Evolutionary conservation across 2,888 invertebrate species (phyloP), one percentile per base, ranked within the genome.

Genomic region (Branchipolynoe longqiensis): DNA sequence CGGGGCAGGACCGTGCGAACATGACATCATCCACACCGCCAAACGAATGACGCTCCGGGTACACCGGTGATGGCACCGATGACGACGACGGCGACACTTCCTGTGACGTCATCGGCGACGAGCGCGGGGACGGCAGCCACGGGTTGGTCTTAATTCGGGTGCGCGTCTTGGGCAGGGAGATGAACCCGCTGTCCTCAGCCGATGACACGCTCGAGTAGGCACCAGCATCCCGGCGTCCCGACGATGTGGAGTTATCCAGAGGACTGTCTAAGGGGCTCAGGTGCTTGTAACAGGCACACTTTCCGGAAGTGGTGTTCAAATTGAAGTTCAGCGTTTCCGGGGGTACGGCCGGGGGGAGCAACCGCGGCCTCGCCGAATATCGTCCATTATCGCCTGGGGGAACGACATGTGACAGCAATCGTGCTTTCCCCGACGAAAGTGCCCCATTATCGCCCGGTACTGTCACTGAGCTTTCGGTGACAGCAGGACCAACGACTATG

Each of bases 141-240:
- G 87, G 87, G 58, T 87, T 87, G 74, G 87, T 87, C 56, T 73
- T 82, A 33, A 87, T 87, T 12, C 85, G 74, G 6, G 82, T 85
- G 3, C 87, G 74, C 6, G 87, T 74, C 25, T 64, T 54, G 1
- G 85, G 85, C 8, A 87, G 48, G 25, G 87, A 86, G 64, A 83
- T 87, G 56, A 59, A 85, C n/a, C 74, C 73, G 58, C 41, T 58
- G 48, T 87, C 87, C 40, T 48, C 73, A 31, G 38, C n/a, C 6
- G 83, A 83, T 40, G 58, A 58, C 6, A 40, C 33, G 18, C 48
- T 48, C 48, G 54, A 48, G 33, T 41, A 48, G n/a, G 14, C 25
- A n/a, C 31, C 28, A 28, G 41, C 31, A 25, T 28, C 4, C 69
- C n/a, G 14, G 28, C 48, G 28, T 8, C 69, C 4, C 33, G 28